phyloP scores from a whole-genome alignment of 2,113 vertebrate species.

The Dipodomys ordii region DNA sequence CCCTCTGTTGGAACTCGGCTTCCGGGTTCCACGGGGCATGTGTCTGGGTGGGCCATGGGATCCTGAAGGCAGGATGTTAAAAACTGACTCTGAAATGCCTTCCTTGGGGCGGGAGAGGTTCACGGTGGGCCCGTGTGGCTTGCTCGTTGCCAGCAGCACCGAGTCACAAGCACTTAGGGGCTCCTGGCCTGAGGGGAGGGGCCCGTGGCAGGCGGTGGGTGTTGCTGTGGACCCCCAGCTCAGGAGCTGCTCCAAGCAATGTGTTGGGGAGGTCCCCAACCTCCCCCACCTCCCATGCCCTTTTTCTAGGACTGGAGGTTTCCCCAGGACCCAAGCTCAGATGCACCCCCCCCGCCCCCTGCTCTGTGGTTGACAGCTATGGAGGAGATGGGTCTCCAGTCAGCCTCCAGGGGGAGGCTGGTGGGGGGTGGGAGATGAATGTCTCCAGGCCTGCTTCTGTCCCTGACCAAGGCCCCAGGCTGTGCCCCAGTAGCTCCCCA shows the following conservation, averaged over 20 bases:
- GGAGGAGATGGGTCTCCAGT: too few relatives aligned
- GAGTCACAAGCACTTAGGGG: not conserved
- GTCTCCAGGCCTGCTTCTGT: not conserved
- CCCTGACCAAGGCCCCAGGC: not conserved
- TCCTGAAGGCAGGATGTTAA: slow-evolving; percentile 20
- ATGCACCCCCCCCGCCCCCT: too few relatives aligned
- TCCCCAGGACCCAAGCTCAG: not conserved
- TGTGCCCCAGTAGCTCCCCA: not conserved
- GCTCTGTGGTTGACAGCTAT: too few relatives aligned
- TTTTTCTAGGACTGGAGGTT: not conserved
- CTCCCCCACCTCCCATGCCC: too few relatives aligned
- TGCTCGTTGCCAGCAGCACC: slow-evolving; percentile 53
- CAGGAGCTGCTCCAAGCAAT: not conserved
- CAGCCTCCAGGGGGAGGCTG: too few relatives aligned
- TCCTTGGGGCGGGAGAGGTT: slow-evolving; percentile 9
- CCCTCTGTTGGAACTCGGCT: not conserved
- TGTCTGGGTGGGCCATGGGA: slow-evolving; percentile 12
- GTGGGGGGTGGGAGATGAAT: not conserved
- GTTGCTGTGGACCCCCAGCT: not conserved
- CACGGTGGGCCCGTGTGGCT: not conserved
- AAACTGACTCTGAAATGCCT: slow-evolving; percentile 59
- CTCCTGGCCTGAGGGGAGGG: not conserved
- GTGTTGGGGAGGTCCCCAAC: too few relatives aligned
- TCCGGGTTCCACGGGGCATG: not conserved
- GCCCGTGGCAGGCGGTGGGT: not conserved